Base-by-base conservation (phyloP, 2,797 vertebrate genomes). In the Nannoperca australis region DNA sequence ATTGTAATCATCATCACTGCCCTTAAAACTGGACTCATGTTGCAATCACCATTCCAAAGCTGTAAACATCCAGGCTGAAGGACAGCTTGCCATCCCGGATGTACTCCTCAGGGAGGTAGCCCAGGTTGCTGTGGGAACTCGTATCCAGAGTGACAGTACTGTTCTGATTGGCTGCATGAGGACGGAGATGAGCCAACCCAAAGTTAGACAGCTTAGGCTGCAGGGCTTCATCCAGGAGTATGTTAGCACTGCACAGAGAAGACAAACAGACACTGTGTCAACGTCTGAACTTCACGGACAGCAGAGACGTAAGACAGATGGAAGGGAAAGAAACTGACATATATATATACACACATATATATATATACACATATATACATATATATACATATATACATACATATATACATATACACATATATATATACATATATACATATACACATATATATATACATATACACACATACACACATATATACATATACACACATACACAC, bases 71-170 rank as follows among this genome's bases (percentile, higher is more conserved):
- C 62, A 95, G 90, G 84, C 94, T 95, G 66, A 86, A 40, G 36
- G 91, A 95, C 40, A 89, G 80, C 79, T 93, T 96, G 27, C 88
- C 86, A 56, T 91, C 90, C 36, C 95, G 90, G 76, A 95, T 82
- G 78, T 94, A 95, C 42, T 96, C 94, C 49, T 94, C 91, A 1
- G 93, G 93, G 82, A 95, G 85, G 78, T 95, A 95, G 81, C 86
- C 95, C 64, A 82, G 76, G 70, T 89, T 93, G 53, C 81, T 86
- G 22, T 81, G 90, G 70, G 45, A 75, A 17, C 69, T 66, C 2
- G 68, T 87, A 20, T 90, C 69, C 65, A 89, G 63, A 56, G 85
- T 95, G 55, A 88, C 86, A 53, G 94, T 91, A n/a, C 73, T 85
- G 62, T 62, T 89, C 56, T 91, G 92, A 81, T 76, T 80, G 70